A percentile compares a stretch with the other conserved stretches of the same genome.
Evolutionary conservation across 2,797 vertebrate species (phyloP).

Genomic region (Okamejei kenojei): DNA sequence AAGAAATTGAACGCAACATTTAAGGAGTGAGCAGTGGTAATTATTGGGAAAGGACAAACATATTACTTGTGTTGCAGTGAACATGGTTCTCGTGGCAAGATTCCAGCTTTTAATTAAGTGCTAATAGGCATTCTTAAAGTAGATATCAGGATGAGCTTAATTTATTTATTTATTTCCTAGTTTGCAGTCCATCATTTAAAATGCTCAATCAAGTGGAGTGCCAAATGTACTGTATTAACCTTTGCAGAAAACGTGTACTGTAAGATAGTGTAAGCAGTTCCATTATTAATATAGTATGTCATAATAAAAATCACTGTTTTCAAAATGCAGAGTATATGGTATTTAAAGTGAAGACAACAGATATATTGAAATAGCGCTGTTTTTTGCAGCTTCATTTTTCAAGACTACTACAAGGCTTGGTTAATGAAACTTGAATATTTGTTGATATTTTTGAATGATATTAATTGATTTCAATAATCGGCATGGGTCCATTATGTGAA

Average conservation of each 20-base stretch:
- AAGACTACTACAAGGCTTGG: background rate
- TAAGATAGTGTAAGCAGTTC: background rate
- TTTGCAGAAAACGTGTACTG: background rate
- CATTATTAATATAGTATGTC: no score
- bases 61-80: conserved; percentile 53
- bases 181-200: background rate
- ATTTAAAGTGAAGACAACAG: background rate
- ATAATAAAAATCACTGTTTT: no score
- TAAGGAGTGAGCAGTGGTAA: conserved; percentile 50
- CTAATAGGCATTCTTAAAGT: conserved; percentile 56
- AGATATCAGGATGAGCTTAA: conserved; percentile 46
- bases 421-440: no score
- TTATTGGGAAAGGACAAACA: conserved; percentile 55
- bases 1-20: conserved; percentile 50
- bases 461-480: no score
- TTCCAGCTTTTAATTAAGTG: conserved; percentile 62
- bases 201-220: background rate
- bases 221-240: background rate
- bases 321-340: background rate
- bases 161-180: conserved; percentile 42
- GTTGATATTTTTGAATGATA: no score
- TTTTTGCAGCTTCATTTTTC: background rate
- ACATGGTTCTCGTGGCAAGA: conserved; percentile 57
- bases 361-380: background rate
- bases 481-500: background rate